phyloP scores from a whole-genome alignment of 2,797 vertebrate species.

The Aphelocoma californica region DNA sequence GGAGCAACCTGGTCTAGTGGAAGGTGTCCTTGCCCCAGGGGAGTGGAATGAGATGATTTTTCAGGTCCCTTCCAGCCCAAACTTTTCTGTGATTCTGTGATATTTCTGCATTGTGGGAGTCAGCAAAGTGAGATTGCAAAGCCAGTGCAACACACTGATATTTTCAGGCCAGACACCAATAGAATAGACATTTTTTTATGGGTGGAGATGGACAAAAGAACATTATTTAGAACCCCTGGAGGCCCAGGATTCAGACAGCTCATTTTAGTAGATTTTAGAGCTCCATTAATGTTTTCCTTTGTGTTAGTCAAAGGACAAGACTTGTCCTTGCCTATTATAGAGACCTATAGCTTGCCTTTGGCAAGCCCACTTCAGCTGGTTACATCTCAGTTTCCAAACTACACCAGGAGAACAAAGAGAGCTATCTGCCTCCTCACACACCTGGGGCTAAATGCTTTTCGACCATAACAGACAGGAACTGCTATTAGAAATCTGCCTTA shows the following conservation, averaged over 20 bases:
- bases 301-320: background rate
- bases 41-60: accelerated
- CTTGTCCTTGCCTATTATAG: background rate
- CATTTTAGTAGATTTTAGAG: background rate
- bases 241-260: background rate
- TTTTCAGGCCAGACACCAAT: background rate
- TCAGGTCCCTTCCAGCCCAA: background rate
- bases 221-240: background rate
- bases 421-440: background rate
- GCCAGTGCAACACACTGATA: background rate
- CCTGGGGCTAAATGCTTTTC: background rate
- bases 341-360: background rate
- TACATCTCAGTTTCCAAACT: background rate
- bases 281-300: background rate
- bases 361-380: background rate
- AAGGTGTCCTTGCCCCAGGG: background rate
- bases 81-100: background rate
- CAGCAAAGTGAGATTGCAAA: background rate
- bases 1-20: accelerated
- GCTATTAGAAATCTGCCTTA: background rate
- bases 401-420: background rate
- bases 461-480: background rate
- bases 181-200: background rate
- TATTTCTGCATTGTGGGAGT: background rate
- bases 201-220: background rate